These are phyloP conservation scores for Caenorhabditis wallacei DNA, from an alignment of 2,888 invertebrate species.

Conservation along the genomic window DNA sequence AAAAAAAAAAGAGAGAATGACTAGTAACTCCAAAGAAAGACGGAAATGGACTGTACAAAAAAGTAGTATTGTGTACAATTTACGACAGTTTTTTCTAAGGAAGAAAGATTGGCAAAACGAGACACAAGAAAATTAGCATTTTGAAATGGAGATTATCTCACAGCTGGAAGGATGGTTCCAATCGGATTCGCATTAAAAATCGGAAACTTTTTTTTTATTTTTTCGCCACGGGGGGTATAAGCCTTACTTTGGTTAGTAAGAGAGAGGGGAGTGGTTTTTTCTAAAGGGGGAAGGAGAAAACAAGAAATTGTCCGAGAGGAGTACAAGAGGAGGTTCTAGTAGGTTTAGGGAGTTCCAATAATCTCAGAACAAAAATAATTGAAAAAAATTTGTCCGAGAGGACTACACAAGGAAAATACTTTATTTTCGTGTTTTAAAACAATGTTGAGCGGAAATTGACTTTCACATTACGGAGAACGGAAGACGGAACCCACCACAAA, in stretches of 20 bases:
- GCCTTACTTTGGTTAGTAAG: constrained; percentile 1
- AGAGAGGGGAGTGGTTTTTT: constrained; percentile 5
- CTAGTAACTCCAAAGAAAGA: neutral
- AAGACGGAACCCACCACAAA: too few relatives aligned
- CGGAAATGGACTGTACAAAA: neutral
- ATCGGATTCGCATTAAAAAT: too few relatives aligned
- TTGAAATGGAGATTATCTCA: constrained; percentile 49
- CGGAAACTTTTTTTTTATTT: constrained; percentile 1
- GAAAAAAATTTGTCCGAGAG: too few relatives aligned
- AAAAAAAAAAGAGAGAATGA: neutral
- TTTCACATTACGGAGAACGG: too few relatives aligned
- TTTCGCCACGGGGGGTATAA: constrained; percentile 56
- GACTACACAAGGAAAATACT: too few relatives aligned
- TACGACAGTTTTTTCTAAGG: constrained; percentile 3
- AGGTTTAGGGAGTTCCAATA: too few relatives aligned
- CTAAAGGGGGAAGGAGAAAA: neutral
- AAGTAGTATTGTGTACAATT: neutral
- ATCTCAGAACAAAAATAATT: too few relatives aligned
- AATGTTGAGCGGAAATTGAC: too few relatives aligned
- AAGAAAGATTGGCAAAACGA: neutral
- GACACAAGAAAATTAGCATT: constrained; percentile 41
- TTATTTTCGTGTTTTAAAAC: too few relatives aligned
- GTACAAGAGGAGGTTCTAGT: neutral
- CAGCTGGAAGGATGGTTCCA: constrained; percentile 48
- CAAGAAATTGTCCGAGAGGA: neutral